A percentile compares a stretch with the other conserved stretches of the same genome.
phyloP scores from a whole-genome alignment of 2,888 invertebrate genomes.

The Neocrepidodera transversa region DNA sequence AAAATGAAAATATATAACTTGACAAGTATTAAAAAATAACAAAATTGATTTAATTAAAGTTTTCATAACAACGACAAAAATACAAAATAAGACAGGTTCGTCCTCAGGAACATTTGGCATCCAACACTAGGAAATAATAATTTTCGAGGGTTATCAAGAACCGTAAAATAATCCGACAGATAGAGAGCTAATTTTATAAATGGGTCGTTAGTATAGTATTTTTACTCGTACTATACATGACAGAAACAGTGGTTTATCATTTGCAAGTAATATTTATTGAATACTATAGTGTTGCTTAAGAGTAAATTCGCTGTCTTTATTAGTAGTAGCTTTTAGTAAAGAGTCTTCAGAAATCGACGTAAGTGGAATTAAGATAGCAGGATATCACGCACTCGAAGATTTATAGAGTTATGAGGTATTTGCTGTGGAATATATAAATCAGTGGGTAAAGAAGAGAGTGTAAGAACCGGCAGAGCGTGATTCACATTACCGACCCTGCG shows the following conservation, averaged over 20 bases:
- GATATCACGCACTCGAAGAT: conserved; percentile 43
- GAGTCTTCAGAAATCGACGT: conserved; percentile 24
- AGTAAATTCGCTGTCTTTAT: conserved; percentile 7
- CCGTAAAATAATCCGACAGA: no score
- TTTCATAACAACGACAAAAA: no score
- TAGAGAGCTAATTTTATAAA: no score
- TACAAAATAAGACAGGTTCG: no score
- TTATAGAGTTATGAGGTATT: conserved; percentile 54
- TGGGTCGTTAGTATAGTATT: no score
- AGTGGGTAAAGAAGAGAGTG: conserved; percentile 54
- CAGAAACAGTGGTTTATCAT: neutral
- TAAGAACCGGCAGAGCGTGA: conserved; percentile 59
- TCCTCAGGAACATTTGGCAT: no score
- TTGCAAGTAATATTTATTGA: neutral
- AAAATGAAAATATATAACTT: no score
- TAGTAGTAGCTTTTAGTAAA: conserved; percentile 15
- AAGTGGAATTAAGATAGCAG: conserved; percentile 31
- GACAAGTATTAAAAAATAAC: no score
- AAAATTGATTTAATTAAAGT: no score
- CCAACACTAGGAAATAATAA: no score
- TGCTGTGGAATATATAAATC: conserved; percentile 57
- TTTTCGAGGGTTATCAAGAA: no score
- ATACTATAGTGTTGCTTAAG: conserved; percentile 1
- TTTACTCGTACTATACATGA: no score
- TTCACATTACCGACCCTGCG: conserved; percentile 58